Evolutionary conservation across 2,888 invertebrate genomes (phyloP).

Genomic region (Plutella xylostella): DNA sequence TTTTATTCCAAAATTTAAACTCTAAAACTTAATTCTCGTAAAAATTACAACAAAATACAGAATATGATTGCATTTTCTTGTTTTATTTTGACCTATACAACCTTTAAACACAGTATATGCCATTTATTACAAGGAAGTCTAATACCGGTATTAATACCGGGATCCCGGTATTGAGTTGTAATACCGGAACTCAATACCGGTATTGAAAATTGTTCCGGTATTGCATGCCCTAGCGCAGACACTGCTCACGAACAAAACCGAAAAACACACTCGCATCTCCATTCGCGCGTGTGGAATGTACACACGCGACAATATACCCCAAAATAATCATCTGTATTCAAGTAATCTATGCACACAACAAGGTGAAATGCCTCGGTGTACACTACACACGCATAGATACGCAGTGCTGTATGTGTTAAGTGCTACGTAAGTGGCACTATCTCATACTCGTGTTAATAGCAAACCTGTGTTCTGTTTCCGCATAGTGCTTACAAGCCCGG

Average conservation of each 20-base stretch:
- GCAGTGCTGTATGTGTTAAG: conserved; percentile 28
- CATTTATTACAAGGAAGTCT: too few species aligned
- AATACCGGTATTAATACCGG: too few species aligned
- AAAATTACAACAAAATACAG: too few species aligned
- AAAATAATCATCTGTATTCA: background rate
- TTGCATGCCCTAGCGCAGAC: too few species aligned
- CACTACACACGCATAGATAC: conserved; percentile 30
- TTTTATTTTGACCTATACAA: too few species aligned
- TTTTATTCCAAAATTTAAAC: too few species aligned
- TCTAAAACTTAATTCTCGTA: too few species aligned
- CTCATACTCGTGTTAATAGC: conserved; percentile 67
- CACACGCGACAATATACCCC: conserved; percentile 26
- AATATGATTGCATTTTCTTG: too few species aligned
- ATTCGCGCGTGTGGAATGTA: conserved; percentile 46
- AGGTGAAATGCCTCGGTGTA: conserved; percentile 27
- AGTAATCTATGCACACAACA: background rate
- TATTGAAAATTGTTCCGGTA: too few species aligned
- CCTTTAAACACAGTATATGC: too few species aligned
- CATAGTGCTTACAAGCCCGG: conserved; percentile 59
- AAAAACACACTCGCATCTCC: conserved; percentile 41
- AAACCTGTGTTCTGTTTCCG: conserved; percentile 56
- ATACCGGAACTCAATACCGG: too few species aligned
- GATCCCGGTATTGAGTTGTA: too few species aligned
- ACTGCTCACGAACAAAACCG: conserved; percentile 55
- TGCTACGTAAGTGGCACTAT: conserved; percentile 56